These are phyloP conservation scores for Accipiter virgatus DNA, from an alignment of 2,113 vertebrate genomes.

Conservation along the genomic window DNA sequence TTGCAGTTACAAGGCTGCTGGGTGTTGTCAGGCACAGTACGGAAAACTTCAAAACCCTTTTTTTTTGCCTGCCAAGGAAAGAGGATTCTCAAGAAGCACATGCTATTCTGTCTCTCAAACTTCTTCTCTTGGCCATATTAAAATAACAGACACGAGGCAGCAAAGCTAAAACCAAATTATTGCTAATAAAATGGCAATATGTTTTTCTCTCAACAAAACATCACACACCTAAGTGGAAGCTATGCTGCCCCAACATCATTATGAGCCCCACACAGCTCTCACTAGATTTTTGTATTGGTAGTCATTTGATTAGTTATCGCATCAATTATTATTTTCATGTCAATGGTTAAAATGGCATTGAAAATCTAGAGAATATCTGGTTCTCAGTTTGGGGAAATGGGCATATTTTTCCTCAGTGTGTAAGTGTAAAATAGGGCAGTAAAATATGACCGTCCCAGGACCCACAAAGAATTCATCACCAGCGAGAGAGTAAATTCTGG, in stretches of 20 bases:
- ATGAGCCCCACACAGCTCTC: not conserved
- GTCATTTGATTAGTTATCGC: not conserved
- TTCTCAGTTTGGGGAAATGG: not conserved
- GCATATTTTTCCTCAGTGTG: not conserved
- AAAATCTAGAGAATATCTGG: not conserved
- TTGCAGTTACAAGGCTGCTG: not conserved
- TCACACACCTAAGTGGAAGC: not conserved
- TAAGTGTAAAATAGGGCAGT: not conserved
- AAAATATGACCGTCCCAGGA: not conserved
- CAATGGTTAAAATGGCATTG: not conserved
- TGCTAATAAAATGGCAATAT: not conserved
- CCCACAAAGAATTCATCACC: not conserved
- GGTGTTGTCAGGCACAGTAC: not conserved
- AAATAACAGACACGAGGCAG: not conserved
- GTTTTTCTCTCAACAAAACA: not conserved
- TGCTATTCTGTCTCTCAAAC: not conserved
- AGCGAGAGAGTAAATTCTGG: not conserved
- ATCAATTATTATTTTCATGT: not conserved
- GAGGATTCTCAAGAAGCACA: not conserved
- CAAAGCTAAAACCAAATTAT: not conserved
- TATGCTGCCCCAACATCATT: not conserved
- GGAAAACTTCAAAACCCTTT: not conserved
- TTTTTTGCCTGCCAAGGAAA: not conserved
- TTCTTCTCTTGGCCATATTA: not conserved
- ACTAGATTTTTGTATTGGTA: not conserved